Percentiles rank a stretch among this genome's conserved stretches.
These are phyloP conservation scores for Pocillopora meandrina DNA, from an alignment of 92 coral and sea anemone species.

Conservation along the genomic window DNA sequence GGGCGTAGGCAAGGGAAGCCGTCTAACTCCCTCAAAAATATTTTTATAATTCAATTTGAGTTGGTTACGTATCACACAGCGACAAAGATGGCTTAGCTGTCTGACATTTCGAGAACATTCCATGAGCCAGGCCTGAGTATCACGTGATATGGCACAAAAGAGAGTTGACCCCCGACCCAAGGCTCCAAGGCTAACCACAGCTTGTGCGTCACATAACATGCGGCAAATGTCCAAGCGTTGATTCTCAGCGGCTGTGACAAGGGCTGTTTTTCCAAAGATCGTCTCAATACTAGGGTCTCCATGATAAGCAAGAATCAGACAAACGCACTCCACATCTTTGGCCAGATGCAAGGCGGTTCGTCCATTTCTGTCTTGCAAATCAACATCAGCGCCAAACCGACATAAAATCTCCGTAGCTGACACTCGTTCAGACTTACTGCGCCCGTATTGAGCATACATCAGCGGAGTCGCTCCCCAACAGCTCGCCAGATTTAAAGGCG, in stretches of 20 bases:
- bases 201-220: conserved; percentile 38
- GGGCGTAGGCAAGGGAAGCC: conserved; percentile 59
- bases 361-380: conserved; percentile 76
- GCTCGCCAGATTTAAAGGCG: conserved; percentile 60
- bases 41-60: conserved; percentile 49
- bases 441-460: conserved; percentile 79
- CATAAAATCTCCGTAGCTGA: conserved; percentile 70
- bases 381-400: conserved; percentile 65
- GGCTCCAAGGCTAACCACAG: conserved; percentile 34
- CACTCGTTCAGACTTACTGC: conserved; percentile 59
- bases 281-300: conserved; percentile 78
- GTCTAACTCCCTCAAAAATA: conserved; percentile 52
- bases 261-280: conserved; percentile 75
- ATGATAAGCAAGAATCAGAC: conserved; percentile 63
- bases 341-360: conserved; percentile 70
- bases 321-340: conserved; percentile 68
- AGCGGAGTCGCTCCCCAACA: conserved; percentile 83
- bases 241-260: conserved; percentile 76
- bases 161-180: conserved; percentile 39
- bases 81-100: conserved; percentile 65
- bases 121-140: conserved; percentile 46
- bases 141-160: conserved; percentile 55
- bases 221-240: conserved; percentile 55
- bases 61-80: conserved; percentile 66
- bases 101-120: conserved; percentile 58